Conservation (phyloP, 2,113 vertebrate genomes). For the Recurvirostra avosetta region DNA sequence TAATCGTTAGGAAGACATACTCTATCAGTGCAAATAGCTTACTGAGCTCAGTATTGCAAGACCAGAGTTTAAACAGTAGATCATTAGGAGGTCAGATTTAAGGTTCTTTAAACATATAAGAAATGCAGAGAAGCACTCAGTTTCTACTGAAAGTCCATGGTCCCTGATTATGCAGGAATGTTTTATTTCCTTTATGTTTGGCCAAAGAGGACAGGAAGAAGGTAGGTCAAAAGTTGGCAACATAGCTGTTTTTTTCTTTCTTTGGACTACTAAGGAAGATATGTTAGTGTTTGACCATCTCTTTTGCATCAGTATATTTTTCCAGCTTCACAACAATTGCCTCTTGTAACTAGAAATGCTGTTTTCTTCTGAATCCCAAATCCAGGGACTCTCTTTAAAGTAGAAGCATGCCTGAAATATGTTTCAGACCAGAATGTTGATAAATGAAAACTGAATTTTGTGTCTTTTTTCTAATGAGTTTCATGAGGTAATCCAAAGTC, state of each 20-base stretch:
- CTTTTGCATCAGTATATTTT: not conserved
- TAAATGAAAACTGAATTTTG: not conserved
- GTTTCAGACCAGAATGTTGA: not conserved
- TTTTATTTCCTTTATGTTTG: not conserved
- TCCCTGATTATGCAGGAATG: not conserved
- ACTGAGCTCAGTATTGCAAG: not conserved
- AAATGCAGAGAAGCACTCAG: not conserved
- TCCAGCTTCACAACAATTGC: not conserved
- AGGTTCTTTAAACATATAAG: not conserved
- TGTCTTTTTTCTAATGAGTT: not conserved
- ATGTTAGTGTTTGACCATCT: not conserved
- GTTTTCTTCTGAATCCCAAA: not conserved
- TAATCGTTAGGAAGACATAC: not conserved
- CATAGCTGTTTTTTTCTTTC: rapidly evolving
- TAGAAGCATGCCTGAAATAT: not conserved
- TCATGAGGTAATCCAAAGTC: not conserved
- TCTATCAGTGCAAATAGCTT: not conserved
- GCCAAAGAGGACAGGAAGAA: not conserved
- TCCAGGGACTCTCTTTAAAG: not conserved
- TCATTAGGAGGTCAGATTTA: not conserved
- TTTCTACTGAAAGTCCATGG: not conserved
- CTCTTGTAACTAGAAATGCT: not conserved
- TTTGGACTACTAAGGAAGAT: not conserved
- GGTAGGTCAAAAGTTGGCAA: not conserved
- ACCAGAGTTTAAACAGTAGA: not conserved